Evolutionary conservation across 2,113 vertebrate species (phyloP).

Genomic region (Conger conger): DNA sequence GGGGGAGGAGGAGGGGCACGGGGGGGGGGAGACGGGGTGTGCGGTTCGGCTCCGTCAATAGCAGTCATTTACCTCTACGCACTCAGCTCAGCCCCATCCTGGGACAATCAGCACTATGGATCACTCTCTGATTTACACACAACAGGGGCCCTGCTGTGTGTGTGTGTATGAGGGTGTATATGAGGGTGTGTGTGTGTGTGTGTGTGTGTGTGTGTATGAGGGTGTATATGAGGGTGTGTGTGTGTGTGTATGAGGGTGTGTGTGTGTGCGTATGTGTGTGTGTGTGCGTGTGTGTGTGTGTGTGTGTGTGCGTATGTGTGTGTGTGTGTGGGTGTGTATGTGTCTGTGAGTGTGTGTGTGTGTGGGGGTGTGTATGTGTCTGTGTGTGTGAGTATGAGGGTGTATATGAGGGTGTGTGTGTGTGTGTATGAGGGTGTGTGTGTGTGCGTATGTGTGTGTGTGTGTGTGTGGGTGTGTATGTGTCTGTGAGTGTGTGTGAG

Average conservation of each 20-base stretch:
- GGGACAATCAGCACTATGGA: neutral
- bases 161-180: neutral
- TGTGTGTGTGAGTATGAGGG: neutral
- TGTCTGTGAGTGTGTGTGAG: too few relatives aligned
- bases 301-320: neutral
- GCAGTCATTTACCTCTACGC: neutral
- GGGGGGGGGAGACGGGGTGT: neutral
- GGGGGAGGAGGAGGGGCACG: neutral
- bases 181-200: neutral
- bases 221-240: too few relatives aligned
- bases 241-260: too few relatives aligned
- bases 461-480: neutral
- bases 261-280: too few relatives aligned
- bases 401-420: too few relatives aligned
- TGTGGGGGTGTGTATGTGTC: neutral
- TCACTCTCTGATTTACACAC: neutral
- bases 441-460: neutral
- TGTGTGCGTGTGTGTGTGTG: neutral
- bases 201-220: too few relatives aligned
- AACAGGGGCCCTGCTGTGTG: neutral
- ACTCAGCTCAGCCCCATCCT: neutral
- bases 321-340: neutral
- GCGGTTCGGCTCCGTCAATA: conserved; percentile 1
- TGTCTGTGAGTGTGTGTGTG: neutral
- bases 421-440: too few relatives aligned